Percentiles rank a stretch among this genome's conserved stretches.
Evolutionary conservation across 2,113 vertebrate species (phyloP).

Genomic region (Dunckerocampus dactyliophorus): DNA sequence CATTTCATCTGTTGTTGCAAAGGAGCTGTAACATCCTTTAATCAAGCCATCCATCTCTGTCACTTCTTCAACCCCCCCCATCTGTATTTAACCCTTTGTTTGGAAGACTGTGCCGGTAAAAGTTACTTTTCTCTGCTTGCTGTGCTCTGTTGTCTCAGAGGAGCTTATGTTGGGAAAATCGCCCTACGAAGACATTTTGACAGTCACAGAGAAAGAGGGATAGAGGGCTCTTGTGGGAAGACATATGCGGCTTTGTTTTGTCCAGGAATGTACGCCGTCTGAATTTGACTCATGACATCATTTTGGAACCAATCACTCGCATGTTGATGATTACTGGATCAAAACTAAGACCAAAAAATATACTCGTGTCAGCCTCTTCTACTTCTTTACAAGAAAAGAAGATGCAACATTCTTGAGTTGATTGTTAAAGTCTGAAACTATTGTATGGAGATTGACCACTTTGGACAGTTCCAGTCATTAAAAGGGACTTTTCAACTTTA

Average conservation of each 20-base stretch:
- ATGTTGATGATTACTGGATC: conserved; percentile 42
- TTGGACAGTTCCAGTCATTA: too few species aligned
- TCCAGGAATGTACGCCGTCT: conserved; percentile 64
- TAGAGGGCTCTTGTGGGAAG: conserved; percentile 49
- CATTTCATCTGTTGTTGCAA: conserved; percentile 50
- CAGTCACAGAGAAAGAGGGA: conserved; percentile 59
- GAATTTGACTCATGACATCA: conserved; percentile 63
- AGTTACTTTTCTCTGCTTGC: conserved; percentile 37
- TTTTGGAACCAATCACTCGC: conserved; percentile 51
- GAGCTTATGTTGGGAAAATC: conserved; percentile 45
- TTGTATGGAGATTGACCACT: too few species aligned
- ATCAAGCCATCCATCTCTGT: conserved; percentile 67
- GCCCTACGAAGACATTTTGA: conserved; percentile 41
- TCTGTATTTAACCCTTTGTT: conserved; percentile 59
- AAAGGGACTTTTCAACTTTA: too few species aligned
- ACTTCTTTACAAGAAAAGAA: background rate
- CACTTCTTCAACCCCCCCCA: conserved; percentile 18
- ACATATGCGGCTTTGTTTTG: conserved; percentile 65
- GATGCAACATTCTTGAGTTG: background rate
- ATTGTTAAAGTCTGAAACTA: too few species aligned
- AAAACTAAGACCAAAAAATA: conserved; percentile 5
- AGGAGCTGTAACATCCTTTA: conserved; percentile 61
- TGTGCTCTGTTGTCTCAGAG: conserved; percentile 39
- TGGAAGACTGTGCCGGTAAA: conserved; percentile 46
- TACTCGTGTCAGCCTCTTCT: conserved; percentile 9